These are phyloP conservation scores for Anthonomus grandis DNA, from an alignment of 1,140 invertebrate species.

Conservation along the genomic window DNA sequence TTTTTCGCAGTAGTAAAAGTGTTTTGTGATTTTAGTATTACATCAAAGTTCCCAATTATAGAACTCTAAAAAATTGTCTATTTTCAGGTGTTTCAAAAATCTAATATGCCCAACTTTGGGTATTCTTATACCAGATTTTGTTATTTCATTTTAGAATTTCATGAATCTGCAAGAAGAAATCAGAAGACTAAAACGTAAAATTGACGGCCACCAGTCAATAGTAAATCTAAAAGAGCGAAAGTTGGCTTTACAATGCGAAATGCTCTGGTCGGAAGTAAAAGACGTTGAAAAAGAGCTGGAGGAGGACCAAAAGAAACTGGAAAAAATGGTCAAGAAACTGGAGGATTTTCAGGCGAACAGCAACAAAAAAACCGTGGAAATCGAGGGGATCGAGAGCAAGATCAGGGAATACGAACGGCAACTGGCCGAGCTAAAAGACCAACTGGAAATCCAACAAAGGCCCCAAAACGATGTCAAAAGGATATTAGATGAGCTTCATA, in stretches of 20 bases:
- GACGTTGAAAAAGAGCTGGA: conserved; percentile 33
- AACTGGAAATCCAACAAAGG: conserved; percentile 28
- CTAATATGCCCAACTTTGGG: too few species aligned
- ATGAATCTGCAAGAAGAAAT: conserved; percentile 30
- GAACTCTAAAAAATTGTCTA: too few species aligned
- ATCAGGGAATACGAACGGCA: conserved; percentile 26
- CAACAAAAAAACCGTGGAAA: conserved; percentile 6
- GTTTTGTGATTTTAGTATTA: too few species aligned
- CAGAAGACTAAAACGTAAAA: conserved; percentile 30
- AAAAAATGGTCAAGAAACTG: conserved; percentile 26
- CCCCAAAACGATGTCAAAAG: conserved; percentile 26
- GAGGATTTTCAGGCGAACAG: conserved; percentile 18
- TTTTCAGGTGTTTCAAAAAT: too few species aligned
- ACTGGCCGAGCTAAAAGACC: conserved; percentile 27
- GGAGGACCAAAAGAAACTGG: conserved; percentile 22
- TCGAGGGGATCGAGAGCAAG: conserved; percentile 12
- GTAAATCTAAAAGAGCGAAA: conserved; percentile 30
- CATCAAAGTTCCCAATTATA: too few species aligned
- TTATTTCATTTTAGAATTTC: conserved; percentile 22
- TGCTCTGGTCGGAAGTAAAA: conserved; percentile 39
- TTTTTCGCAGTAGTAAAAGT: too few species aligned
- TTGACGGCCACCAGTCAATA: conserved; percentile 35
- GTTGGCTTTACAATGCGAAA: conserved; percentile 27
- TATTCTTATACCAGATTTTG: not conserved
- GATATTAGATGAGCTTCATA: conserved; percentile 25